These are phyloP conservation scores for Leucophenga maculata DNA, from an alignment of 2,888 invertebrate species.

Conservation along the genomic window DNA sequence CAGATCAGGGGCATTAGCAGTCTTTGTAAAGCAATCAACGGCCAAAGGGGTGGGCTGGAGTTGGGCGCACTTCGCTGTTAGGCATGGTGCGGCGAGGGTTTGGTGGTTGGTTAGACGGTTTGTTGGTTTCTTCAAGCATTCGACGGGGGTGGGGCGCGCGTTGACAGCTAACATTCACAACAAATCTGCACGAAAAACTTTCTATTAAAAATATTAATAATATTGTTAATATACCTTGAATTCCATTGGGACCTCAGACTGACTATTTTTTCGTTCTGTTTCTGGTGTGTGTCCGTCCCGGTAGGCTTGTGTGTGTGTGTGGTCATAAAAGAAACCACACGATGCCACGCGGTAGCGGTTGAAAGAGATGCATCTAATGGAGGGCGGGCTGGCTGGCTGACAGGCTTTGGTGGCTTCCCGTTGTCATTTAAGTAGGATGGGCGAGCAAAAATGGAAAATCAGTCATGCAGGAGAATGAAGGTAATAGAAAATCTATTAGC, in stretches of 20 bases:
- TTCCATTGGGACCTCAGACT: constrained; percentile 17
- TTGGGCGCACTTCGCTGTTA: too few species aligned
- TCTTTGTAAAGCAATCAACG: too few species aligned
- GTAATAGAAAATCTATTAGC: constrained; percentile 63
- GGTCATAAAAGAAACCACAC: constrained; percentile 15
- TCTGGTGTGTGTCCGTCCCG: not conserved
- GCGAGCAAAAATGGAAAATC: constrained; percentile 58
- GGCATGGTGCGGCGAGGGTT: too few species aligned
- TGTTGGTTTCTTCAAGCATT: too few species aligned
- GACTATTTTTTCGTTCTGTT: not conserved
- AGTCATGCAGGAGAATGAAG: constrained; percentile 53
- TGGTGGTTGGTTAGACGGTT: too few species aligned
- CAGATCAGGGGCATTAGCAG: too few species aligned
- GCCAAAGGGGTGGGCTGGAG: too few species aligned
- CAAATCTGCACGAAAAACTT: too few species aligned
- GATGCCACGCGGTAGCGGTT: not conserved
- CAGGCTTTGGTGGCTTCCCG: not conserved
- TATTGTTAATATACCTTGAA: constrained; percentile 8
- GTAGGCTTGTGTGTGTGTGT: not conserved
- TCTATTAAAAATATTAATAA: not conserved
- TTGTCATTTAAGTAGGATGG: not conserved
- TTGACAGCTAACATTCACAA: too few species aligned
- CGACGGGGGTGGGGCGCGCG: too few species aligned
- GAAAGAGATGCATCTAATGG: not conserved
- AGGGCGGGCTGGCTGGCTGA: not conserved